Percentiles rank a stretch among this genome's conserved stretches.
Conservation (phyloP, 1,140 invertebrate genomes). For the Tetragnatha versicolor region DNA sequence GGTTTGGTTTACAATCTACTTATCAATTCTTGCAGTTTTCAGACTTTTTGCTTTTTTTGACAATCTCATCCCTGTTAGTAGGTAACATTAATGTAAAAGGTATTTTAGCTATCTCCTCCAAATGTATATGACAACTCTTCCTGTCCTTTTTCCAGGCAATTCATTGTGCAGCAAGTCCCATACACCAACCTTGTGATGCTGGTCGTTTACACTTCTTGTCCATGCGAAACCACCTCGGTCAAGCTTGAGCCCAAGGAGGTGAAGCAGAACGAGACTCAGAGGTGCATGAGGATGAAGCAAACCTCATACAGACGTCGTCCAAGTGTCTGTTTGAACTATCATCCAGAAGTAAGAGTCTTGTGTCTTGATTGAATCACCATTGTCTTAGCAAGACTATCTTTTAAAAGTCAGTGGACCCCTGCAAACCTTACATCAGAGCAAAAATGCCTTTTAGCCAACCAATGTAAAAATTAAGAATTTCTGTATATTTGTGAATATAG, state of each 20-base stretch:
- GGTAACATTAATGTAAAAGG: background rate
- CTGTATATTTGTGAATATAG: too few species aligned
- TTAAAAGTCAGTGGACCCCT: too few species aligned
- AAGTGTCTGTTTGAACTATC: slow-evolving; percentile 80
- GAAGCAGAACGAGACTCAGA: slow-evolving; percentile 39
- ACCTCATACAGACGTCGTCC: slow-evolving; percentile 74
- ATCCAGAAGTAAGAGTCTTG: slow-evolving; percentile 82
- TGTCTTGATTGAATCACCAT: too few species aligned
- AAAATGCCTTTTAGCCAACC: too few species aligned
- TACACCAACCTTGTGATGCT: slow-evolving; percentile 89
- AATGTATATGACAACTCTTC: too few species aligned
- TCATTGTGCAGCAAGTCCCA: slow-evolving; percentile 90
- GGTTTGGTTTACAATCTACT: background rate
- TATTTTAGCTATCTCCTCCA: too few species aligned
- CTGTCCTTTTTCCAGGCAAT: slow-evolving; percentile 72
- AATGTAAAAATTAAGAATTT: too few species aligned
- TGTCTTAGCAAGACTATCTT: too few species aligned
- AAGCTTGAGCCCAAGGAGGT: slow-evolving; percentile 75
- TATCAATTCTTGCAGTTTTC: background rate
- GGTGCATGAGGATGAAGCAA: slow-evolving; percentile 63
- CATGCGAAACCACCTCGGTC: slow-evolving; percentile 83
- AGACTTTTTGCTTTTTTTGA: too few species aligned
- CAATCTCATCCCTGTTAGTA: too few species aligned
- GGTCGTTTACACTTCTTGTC: slow-evolving; percentile 87
- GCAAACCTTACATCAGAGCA: too few species aligned